Evolutionary conservation across 2,797 vertebrate genomes (phyloP).

Genomic region (Poecilia gillii): DNA sequence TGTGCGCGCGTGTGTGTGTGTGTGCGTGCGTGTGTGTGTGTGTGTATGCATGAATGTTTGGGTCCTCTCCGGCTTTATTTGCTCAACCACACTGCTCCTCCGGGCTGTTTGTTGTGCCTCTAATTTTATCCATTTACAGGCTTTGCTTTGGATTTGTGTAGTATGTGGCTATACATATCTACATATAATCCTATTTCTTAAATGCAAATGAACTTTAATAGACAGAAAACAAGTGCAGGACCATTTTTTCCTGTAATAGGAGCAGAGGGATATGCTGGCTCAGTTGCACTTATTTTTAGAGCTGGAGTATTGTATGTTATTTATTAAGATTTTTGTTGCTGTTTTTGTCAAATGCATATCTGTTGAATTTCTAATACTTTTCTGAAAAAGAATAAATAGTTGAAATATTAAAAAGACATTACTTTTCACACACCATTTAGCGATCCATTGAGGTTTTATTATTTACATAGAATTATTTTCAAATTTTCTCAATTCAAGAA

Average conservation of each 20-base stretch:
- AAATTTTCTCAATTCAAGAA: background rate
- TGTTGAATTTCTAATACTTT: background rate
- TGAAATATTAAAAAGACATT: background rate
- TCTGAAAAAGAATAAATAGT: background rate
- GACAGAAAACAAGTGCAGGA: slow-evolving; percentile 15
- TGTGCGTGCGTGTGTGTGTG: slow-evolving; percentile 6
- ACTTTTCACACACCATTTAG: background rate
- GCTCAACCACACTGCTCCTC: slow-evolving; percentile 40
- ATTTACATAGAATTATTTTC: background rate
- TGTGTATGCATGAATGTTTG: slow-evolving; percentile 1
- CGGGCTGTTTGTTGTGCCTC: slow-evolving; percentile 30
- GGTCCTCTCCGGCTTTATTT: slow-evolving; percentile 7
- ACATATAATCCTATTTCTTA: slow-evolving; percentile 21
- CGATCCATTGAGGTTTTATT: background rate
- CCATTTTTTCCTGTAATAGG: slow-evolving; percentile 2
- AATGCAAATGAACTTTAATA: slow-evolving; percentile 23
- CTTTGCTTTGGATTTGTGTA: slow-evolving; percentile 21
- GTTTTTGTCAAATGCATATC: background rate
- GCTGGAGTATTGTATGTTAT: background rate
- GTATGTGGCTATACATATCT: background rate
- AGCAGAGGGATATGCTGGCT: background rate
- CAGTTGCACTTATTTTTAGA: background rate
- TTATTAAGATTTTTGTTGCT: background rate
- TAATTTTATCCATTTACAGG: slow-evolving; percentile 55
- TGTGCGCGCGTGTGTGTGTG: slow-evolving; percentile 3